phyloP scores from a whole-genome alignment of 2,113 vertebrate genomes.

The Coracopsis vasa region DNA sequence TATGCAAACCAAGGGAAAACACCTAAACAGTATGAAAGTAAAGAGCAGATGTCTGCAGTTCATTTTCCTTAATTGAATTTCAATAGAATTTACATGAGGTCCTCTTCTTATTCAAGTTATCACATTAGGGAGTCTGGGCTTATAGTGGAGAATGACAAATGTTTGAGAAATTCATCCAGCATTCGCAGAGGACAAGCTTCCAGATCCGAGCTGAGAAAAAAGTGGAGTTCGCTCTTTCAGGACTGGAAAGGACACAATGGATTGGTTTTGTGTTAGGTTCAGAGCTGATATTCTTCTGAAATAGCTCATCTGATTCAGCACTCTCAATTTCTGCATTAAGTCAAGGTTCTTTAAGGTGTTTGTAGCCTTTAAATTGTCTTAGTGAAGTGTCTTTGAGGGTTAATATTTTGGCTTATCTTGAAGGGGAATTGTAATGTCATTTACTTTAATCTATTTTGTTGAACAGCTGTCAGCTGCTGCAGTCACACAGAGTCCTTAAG shows the following conservation, averaged over 20 bases:
- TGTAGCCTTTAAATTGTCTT: background rate
- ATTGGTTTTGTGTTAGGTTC: background rate
- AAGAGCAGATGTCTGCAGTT: slow-evolving; percentile 68
- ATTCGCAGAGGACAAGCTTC: background rate
- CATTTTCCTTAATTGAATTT: slow-evolving; percentile 68
- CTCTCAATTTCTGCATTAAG: background rate
- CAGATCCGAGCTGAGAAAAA: background rate
- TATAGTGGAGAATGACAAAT: background rate
- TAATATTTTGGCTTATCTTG: background rate
- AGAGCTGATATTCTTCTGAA: background rate
- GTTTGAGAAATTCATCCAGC: background rate
- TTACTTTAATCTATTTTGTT: slow-evolving; percentile 13
- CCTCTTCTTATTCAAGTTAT: slow-evolving; percentile 59
- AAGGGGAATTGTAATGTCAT: background rate
- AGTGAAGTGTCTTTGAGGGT: background rate
- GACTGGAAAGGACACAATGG: background rate
- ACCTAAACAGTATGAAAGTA: slow-evolving; percentile 20
- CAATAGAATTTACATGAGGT: slow-evolving; percentile 60
- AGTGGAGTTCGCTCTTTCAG: background rate
- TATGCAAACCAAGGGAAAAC: slow-evolving; percentile 42
- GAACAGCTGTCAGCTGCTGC: background rate
- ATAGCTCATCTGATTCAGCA: background rate
- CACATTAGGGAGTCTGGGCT: slow-evolving; percentile 50
- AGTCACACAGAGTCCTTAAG: background rate
- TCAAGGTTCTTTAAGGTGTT: background rate